Evolutionary conservation across 2,113 vertebrate genomes (phyloP), one percentile per base, ranked within the genome.

Genomic region (Tretioscincus oriximinensis): DNA sequence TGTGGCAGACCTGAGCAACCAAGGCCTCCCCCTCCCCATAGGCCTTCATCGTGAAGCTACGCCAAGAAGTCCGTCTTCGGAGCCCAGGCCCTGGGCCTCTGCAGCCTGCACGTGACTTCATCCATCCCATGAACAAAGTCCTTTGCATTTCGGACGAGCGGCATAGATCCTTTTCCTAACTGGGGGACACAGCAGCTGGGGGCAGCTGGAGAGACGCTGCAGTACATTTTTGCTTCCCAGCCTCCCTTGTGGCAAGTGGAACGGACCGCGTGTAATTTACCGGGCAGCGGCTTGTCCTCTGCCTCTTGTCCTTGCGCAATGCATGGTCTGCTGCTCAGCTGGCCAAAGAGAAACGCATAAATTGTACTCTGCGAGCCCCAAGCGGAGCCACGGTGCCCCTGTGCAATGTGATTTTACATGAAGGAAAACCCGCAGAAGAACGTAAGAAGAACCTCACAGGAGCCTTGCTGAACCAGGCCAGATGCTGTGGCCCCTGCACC

Each of bases 161-260:
- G 0, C 0, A 22, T 61, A 16, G 0, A 1, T 24, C 9, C 5
- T 74, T 20, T 26, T 5, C 77, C 21, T 26, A 29, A 54, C 63
- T 26, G 22, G 0, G 21, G 45, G 3, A 58, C 21, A 7, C 51
- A 7, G 49, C 0, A 0, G 31, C 65, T n/a, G 0, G 0, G 0
- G 47, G 72, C 64, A n/a, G 5, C 0, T 1, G 21, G 9, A 12
- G 24, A 21, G 29, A 22, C 26, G 24, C n/a, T 31, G 63, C 26
- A 22, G 31, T 21, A 10, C 3, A 0, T 22, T 28, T 54, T 29
- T 8, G 75, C 69, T 24, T 65, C 51, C 0, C n/a, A 54, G 61
- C 1, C 4, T 79, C 76, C 76, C 24, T 54, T 26, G 49, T 0
- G 1, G 60, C 12, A 41, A 1, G 2, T 0, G 24, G 0, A 8